Base-by-base conservation (phyloP, 2,113 vertebrate species). In the Syngnathus floridae region DNA sequence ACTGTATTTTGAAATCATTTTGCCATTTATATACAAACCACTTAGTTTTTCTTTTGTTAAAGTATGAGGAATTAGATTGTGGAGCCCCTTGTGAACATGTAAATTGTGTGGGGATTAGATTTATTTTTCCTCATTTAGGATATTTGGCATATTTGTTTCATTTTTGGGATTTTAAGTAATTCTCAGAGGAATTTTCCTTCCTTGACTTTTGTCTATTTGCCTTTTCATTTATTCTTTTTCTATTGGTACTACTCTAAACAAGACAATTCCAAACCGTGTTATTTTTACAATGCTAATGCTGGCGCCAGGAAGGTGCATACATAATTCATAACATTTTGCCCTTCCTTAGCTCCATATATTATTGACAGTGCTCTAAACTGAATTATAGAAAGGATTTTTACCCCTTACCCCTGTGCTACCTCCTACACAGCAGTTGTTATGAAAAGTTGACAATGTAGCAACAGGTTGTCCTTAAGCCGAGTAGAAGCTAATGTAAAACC, bases 271-370 rank as follows among this genome's bases (percentile, higher is more conserved):
- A 81, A 87, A 84, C 70, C 70, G 68, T 73, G 74, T 80, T 79
- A 73, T 74, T 76, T 70, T 76, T 82, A 79, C 79, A 71, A 84
- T 79, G 73, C 79, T 78, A 67, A 70, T 80, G 62, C 80, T 67
- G 49, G 68, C 82, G 76, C 74, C 65, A 75, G 77, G 70, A 70
- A 40, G 66, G 72, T 78, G 85, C 76, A 82, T 90, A 83, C 87
- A 90, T 89, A 87, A 88, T 90, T 86, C 77, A 89, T 67, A 65
- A 62, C 67, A 69, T 87, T 85, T 56, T 82, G 67, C 76, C 73
- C 74, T 82, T 79, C 78, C 84, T 83, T 75, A 81, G 73, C 74
- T 70, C 73, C 14, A 82, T 88, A 74, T 82, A 79, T 80, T 86
- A 88, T 84, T 89, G 86, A 88, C 84, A 81, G 70, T 62, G 64